Evolutionary conservation across 2,888 invertebrate species (phyloP).

Genomic region (Dorcus parallelipipedus): DNA sequence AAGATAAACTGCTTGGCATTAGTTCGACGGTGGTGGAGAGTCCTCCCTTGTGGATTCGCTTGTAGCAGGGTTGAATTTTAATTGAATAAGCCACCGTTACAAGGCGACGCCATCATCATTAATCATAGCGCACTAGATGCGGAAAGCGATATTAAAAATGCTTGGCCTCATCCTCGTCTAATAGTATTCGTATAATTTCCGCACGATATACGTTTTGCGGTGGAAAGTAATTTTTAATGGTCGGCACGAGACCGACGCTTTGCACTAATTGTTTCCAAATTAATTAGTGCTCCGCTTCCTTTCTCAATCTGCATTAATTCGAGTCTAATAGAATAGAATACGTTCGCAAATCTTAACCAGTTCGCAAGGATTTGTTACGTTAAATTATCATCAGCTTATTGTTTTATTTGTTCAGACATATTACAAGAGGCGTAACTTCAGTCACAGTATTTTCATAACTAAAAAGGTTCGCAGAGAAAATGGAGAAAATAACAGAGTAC

Average conservation of each 20-base stretch:
- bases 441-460: too few relatives aligned
- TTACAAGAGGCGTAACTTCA: too few relatives aligned
- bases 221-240: constrained; percentile 1
- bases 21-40: too few relatives aligned
- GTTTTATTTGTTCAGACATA: too few relatives aligned
- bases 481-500: too few relatives aligned
- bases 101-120: constrained; percentile 24
- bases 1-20: too few relatives aligned
- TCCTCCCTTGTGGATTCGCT: constrained; percentile 13
- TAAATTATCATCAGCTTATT: too few relatives aligned
- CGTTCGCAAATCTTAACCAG: too few relatives aligned
- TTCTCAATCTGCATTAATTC: too few relatives aligned
- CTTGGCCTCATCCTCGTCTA: constrained; percentile 17
- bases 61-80: constrained; percentile 27
- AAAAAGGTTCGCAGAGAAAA: too few relatives aligned
- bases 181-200: constrained; percentile 17
- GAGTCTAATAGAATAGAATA: too few relatives aligned
- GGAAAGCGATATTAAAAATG: constrained; percentile 27
- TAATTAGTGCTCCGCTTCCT: background rate
- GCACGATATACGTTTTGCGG: constrained; percentile 6
- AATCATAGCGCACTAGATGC: constrained; percentile 25
- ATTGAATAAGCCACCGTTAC: constrained; percentile 28
- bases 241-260: background rate
- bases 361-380: too few relatives aligned
- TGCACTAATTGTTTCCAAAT: constrained; percentile 2